Conservation (phyloP, 30 jellyfish, hydroid and myxozoan genomes). For the Turritopsis dohrnii region DNA sequence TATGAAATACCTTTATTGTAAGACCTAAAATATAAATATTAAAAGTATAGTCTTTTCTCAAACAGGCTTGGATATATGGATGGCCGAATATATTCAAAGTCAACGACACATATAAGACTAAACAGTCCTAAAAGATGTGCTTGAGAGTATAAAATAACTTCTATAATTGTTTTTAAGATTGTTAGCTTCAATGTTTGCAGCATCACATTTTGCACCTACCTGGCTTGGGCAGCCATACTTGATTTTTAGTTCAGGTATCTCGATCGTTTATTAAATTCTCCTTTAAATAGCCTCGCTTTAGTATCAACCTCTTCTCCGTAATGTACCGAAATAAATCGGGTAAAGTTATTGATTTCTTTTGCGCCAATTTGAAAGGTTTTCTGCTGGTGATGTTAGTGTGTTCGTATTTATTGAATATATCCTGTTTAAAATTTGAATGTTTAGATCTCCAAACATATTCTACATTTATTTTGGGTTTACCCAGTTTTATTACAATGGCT, state of each 20-base stretch:
- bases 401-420: background rate
- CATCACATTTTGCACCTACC: slow-evolving; percentile 17
- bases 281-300: slow-evolving; percentile 15
- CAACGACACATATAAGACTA: background rate
- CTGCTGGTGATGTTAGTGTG: background rate
- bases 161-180: background rate
- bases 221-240: slow-evolving; percentile 55
- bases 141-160: background rate
- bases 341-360: background rate
- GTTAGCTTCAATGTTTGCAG: slow-evolving; percentile 13
- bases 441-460: background rate
- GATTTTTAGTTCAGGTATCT: slow-evolving; percentile 27
- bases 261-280: slow-evolving; percentile 22
- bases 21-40: background rate
- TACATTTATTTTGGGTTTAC: background rate
- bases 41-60: background rate
- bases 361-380: background rate
- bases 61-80: background rate
- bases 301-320: background rate
- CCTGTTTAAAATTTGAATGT: background rate
- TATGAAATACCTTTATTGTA: slow-evolving; percentile 3
- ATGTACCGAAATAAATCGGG: background rate
- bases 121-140: background rate
- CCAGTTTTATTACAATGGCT: background rate
- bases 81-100: background rate